These are phyloP conservation scores for Galago senegalensis DNA, from an alignment of 2,797 vertebrate genomes.

Conservation along the genomic window DNA sequence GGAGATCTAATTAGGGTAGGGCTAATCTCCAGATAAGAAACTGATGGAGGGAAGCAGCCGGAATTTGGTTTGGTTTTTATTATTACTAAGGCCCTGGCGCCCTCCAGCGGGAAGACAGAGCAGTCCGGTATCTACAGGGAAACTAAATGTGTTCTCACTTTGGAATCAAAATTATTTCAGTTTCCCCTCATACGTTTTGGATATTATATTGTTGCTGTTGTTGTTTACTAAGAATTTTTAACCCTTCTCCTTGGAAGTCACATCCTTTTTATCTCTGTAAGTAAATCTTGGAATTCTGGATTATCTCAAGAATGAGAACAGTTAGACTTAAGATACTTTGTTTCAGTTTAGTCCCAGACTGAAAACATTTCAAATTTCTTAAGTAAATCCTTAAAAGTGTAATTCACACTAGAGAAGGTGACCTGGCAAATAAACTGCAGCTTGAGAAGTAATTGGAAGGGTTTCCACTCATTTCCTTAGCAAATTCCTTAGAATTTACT, in stretches of 20 bases:
- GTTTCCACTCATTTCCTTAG: neutral
- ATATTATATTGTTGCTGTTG: neutral
- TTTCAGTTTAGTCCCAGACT: neutral
- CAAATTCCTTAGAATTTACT: neutral
- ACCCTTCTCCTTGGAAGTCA: neutral
- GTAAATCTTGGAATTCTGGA: neutral
- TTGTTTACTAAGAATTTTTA: neutral
- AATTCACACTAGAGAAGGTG: neutral
- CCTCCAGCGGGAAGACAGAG: conserved; percentile 23
- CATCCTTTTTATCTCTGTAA: neutral
- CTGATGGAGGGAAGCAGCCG: accelerated
- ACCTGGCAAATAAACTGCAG: neutral
- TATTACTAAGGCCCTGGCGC: conserved; percentile 3
- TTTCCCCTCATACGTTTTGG: neutral
- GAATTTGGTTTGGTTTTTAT: conserved; percentile 1
- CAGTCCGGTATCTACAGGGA: accelerated
- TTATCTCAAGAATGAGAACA: neutral
- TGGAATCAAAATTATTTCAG: neutral
- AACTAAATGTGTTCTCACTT: neutral
- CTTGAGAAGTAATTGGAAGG: neutral
- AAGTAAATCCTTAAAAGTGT: conserved; percentile 10
- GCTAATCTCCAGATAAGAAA: neutral
- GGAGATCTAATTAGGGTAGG: neutral
- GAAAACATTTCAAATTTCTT: conserved; percentile 2
- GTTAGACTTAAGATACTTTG: neutral